A percentile compares a stretch with the other conserved stretches of the same genome.
Evolutionary conservation across 2,113 vertebrate species (phyloP).

Genomic region (Amblyornis subalaris): DNA sequence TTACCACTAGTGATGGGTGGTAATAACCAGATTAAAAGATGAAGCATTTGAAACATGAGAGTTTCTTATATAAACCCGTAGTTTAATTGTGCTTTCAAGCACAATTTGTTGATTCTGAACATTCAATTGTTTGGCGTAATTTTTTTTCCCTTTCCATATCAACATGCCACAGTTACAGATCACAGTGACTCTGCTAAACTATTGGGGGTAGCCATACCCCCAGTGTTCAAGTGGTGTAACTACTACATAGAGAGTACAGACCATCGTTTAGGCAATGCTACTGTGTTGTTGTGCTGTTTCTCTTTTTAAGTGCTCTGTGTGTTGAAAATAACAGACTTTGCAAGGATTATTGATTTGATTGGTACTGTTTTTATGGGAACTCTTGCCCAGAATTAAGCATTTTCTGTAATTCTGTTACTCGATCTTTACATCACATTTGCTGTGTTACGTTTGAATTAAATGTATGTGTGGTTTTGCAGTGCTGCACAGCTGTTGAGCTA

Average conservation of each 20-base stretch:
- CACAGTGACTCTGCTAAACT: background rate
- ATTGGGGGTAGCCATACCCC: fast-evolving
- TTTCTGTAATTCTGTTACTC: background rate
- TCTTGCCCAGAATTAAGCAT: background rate
- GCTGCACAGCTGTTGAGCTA: constrained; percentile 96
- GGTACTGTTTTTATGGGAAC: background rate
- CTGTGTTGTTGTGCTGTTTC: background rate
- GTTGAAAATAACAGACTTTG: background rate
- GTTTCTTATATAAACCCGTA: background rate
- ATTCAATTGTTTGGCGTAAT: background rate
- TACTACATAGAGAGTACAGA: background rate
- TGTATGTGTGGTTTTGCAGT: constrained; percentile 62
- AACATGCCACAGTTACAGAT: background rate
- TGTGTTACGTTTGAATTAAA: background rate
- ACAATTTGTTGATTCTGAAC: fast-evolving
- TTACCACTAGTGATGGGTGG: background rate
- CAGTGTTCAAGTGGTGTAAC: background rate
- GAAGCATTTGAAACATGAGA: background rate
- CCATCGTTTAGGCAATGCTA: background rate
- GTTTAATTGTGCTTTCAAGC: background rate
- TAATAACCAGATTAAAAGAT: background rate
- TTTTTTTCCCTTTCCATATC: background rate
- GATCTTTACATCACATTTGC: background rate
- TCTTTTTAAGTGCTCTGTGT: background rate
- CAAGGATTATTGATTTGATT: background rate